Conservation (phyloP, 2,888 invertebrate genomes). For the Cephonodes hylas region DNA sequence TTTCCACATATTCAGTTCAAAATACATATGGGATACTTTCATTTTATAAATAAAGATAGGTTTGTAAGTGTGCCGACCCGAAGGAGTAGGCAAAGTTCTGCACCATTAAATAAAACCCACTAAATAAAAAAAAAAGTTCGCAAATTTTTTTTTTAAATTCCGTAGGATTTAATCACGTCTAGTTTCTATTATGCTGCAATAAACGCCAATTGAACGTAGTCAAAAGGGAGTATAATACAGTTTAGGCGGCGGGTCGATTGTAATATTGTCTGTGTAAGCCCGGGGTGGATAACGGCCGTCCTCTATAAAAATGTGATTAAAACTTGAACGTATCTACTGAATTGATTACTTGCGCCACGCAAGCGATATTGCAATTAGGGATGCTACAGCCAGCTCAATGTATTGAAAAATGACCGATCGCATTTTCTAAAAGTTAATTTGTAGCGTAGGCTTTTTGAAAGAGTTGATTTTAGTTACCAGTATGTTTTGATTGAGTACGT, state of each 20-base stretch:
- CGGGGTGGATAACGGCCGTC: conserved; percentile 10
- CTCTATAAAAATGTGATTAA: conserved; percentile 27
- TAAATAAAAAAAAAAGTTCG: too few species aligned
- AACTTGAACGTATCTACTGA: conserved; percentile 21
- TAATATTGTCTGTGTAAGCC: background rate
- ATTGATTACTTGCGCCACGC: conserved; percentile 22
- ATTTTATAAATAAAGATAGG: background rate
- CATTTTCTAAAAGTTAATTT: background rate
- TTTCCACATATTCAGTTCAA: background rate
- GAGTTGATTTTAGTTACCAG: background rate
- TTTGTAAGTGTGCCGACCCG: background rate
- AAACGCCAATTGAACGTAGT: background rate
- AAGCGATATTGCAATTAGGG: conserved; percentile 18
- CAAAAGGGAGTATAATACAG: background rate
- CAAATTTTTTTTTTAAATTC: too few species aligned
- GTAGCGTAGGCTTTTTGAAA: background rate
- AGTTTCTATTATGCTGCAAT: background rate
- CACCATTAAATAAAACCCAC: too few species aligned
- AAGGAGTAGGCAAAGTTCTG: too few species aligned
- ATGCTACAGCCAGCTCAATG: background rate
- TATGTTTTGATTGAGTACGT: background rate
- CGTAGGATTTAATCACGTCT: background rate
- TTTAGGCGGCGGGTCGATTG: background rate
- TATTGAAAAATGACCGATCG: background rate
- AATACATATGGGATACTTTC: background rate